Evolutionary conservation across 2,797 vertebrate genomes (phyloP).

Genomic region (Labroides dimidiatus): DNA sequence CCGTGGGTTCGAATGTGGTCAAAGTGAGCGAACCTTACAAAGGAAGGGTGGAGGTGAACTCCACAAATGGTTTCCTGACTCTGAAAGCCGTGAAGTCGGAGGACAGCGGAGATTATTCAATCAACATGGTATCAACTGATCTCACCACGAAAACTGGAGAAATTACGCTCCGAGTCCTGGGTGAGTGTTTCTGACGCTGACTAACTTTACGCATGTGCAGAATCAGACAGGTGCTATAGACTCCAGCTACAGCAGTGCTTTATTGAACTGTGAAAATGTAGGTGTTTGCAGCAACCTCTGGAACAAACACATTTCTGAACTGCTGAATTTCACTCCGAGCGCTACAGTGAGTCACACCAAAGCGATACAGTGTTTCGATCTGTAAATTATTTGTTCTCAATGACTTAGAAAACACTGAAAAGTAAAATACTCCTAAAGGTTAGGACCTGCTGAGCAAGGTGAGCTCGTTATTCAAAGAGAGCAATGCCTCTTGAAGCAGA

Average conservation of each 20-base stretch:
- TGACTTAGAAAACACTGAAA: too few relatives aligned
- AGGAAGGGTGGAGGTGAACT: accelerated
- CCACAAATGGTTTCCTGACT: slow-evolving; percentile 5
- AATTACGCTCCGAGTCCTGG: slow-evolving; percentile 39
- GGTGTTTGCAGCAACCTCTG: too few relatives aligned
- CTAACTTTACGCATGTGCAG: too few relatives aligned
- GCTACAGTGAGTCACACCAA: too few relatives aligned
- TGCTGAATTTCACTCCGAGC: too few relatives aligned
- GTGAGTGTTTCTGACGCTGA: slow-evolving; percentile 47
- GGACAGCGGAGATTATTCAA: slow-evolving; percentile 58
- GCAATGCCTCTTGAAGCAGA: background rate
- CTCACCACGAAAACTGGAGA: accelerated
- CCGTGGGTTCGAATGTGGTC: accelerated
- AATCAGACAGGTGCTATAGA: too few relatives aligned
- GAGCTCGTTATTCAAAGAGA: background rate
- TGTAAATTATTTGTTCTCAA: too few relatives aligned
- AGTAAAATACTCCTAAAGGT: too few relatives aligned
- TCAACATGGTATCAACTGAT: accelerated
- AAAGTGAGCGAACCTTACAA: accelerated
- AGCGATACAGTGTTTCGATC: too few relatives aligned
- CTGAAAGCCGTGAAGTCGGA: accelerated
- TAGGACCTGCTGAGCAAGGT: background rate
- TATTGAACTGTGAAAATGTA: too few relatives aligned
- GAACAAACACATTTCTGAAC: too few relatives aligned
- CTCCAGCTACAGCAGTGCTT: too few relatives aligned